phyloP scores from a whole-genome alignment of 2,888 invertebrate genomes.

The Troglohyphantes excavatus region DNA sequence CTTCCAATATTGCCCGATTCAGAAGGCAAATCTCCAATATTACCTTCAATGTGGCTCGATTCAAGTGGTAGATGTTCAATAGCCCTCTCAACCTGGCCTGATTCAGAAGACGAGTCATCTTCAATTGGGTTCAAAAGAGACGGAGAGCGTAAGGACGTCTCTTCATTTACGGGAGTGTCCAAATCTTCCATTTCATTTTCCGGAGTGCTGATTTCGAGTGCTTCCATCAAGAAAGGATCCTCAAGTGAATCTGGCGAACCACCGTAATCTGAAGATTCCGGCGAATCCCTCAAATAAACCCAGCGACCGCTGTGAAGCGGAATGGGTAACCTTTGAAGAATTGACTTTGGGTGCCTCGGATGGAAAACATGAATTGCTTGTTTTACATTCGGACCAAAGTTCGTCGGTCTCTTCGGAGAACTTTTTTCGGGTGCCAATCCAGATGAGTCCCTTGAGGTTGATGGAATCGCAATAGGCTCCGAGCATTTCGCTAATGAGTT shows the following conservation, averaged over 20 bases:
- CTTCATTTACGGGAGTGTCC: neutral
- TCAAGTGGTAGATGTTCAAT: neutral
- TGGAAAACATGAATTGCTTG: neutral
- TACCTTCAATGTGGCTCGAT: too few species aligned
- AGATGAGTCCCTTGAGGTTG: neutral
- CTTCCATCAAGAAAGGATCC: neutral
- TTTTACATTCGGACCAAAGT: neutral
- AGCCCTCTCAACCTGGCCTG: too few species aligned
- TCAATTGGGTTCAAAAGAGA: neutral
- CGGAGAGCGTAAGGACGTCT: neutral
- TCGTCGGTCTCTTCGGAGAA: neutral
- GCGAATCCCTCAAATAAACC: neutral
- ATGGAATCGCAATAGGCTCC: constrained; percentile 4
- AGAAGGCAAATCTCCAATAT: too few species aligned
- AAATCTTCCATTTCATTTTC: neutral
- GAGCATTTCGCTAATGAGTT: neutral
- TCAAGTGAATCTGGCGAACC: neutral
- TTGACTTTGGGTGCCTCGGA: neutral
- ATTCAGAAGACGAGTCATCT: neutral
- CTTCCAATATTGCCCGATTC: neutral
- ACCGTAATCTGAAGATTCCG: constrained; percentile 1
- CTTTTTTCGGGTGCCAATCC: neutral
- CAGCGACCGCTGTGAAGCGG: neutral
- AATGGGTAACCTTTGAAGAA: neutral
- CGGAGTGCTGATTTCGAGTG: neutral